phyloP scores from a whole-genome alignment of 2,888 invertebrate species.

The Chaetogeoica ovagalla region DNA sequence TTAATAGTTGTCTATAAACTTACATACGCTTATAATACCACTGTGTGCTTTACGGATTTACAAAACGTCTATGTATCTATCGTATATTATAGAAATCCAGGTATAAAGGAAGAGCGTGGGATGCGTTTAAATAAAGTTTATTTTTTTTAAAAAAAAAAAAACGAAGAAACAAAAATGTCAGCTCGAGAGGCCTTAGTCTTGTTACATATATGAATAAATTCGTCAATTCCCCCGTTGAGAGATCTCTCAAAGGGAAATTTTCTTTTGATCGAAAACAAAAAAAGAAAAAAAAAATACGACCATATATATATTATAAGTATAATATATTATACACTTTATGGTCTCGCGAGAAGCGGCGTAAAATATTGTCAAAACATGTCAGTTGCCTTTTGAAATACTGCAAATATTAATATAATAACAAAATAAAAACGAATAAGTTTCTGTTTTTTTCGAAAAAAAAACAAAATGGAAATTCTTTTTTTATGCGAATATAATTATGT shows the following conservation, averaged over 20 bases:
- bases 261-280: conserved; percentile 14
- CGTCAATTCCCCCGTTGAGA: not conserved
- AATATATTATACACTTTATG: too few species aligned
- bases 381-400: not conserved
- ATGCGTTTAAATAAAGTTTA: conserved; percentile 14
- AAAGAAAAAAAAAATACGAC: not conserved
- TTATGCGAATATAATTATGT: too few species aligned
- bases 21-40: too few species aligned
- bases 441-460: too few species aligned
- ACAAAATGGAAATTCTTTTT: too few species aligned
- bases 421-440: not conserved
- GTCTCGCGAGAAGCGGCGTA: not conserved
- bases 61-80: too few species aligned
- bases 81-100: too few species aligned
- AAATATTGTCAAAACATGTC: conserved; percentile 8
- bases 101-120: too few species aligned
- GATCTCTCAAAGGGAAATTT: conserved; percentile 24
- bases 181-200: not conserved
- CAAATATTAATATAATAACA: not conserved
- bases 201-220: conserved; percentile 5
- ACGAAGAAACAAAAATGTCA: not conserved
- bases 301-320: not conserved
- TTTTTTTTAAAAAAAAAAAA: not conserved
- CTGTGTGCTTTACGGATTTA: too few species aligned
- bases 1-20: too few species aligned